A percentile compares a stretch with the other conserved stretches of the same genome.
These are phyloP conservation scores for Oreocharis arfaki DNA, from an alignment of 2,113 vertebrate genomes.

Conservation along the genomic window DNA sequence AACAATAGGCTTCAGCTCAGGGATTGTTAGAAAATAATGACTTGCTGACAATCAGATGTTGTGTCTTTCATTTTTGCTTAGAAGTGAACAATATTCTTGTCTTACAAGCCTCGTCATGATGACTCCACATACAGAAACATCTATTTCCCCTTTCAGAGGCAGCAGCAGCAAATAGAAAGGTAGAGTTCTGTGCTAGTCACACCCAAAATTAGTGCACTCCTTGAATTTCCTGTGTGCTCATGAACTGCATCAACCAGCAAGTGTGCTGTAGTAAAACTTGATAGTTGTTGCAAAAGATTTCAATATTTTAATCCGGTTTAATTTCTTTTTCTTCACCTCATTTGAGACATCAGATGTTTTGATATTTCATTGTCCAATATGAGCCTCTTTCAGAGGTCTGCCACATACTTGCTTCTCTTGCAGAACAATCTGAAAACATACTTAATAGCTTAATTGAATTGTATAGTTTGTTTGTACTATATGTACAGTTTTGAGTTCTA, in stretches of 20 bases:
- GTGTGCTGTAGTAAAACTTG: background rate
- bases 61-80: background rate
- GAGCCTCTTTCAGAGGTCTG: background rate
- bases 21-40: background rate
- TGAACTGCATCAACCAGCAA: background rate
- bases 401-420: background rate
- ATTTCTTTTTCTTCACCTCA: background rate
- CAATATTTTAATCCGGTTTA: background rate
- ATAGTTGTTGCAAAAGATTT: background rate
- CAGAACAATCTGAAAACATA: background rate
- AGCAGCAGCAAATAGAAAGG: background rate
- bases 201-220: background rate
- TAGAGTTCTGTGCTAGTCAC: background rate
- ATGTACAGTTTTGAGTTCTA: background rate
- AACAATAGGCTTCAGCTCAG: background rate
- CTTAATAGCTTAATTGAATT: background rate
- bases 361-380: background rate
- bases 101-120: background rate
- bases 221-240: background rate
- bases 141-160: background rate
- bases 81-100: background rate
- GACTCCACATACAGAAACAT: background rate
- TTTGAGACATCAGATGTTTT: background rate
- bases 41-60: background rate
- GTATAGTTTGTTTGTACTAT: background rate